Evolutionary conservation across 2,888 invertebrate species (phyloP), one percentile per base, ranked within the genome.

Genomic region (Epinotia ramella): DNA sequence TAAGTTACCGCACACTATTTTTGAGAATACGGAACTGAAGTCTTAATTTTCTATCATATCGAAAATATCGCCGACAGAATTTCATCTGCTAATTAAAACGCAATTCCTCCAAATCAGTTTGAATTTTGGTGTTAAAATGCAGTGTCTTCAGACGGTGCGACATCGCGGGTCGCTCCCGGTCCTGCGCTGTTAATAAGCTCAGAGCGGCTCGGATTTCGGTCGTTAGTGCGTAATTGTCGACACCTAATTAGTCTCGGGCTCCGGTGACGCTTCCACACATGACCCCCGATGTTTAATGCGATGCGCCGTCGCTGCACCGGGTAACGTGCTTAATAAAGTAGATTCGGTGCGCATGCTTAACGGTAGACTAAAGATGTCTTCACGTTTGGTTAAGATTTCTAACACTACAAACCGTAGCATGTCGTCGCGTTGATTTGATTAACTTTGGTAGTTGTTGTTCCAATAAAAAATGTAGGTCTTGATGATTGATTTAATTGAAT

Each of bases 171-270:
- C 59, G 67, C 56, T 59, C 68, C 46, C 44, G 28, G 44, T 60
- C 59, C 33, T 63, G 84, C 82, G 82, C 85, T 86, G 88, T 90
- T 93, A 92, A 93, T 92, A 91, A 92, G 90, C 87, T 87, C 81
- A 81, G 33, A 44, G 65, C 76, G 72, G 66, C 87, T 92, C 92
- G 84, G 87, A 88, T 92, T 91, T 90, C 92, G 90, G 90, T 91
- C 91, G 92, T 92, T 92, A 92, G 90, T 86, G 87, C 81, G 90
- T 90, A 91, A 92, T 91, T 91, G 92, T 89, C 89, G 91, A 83
- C 91, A 89, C 88, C 91, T 92, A 92, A 93, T 92, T 92, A 92
- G 90, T 87, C 86, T 78, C 82, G 85, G 84, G 82, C 84, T 90
- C 90, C 86, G 82, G 86, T 91, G 88, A 85, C 90, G 86, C 81